phyloP scores from a whole-genome alignment of 2,113 vertebrate genomes.

The Haemorhous mexicanus region DNA sequence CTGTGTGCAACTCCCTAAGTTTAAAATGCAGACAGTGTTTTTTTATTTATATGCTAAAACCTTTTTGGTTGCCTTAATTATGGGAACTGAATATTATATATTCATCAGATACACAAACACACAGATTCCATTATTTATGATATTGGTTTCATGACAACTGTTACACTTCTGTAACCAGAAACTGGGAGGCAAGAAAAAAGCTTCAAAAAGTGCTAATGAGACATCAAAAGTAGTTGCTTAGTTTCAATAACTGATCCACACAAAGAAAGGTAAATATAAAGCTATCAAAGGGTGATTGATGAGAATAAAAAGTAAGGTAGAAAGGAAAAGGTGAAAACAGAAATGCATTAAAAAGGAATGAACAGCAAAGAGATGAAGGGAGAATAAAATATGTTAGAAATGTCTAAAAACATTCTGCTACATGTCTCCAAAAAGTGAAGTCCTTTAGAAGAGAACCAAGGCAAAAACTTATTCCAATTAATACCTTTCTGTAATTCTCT shows the following conservation, averaged over 20 bases:
- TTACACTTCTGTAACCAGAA: slow-evolving; percentile 35
- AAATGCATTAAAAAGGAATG: neutral
- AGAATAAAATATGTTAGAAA: neutral
- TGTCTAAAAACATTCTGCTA: neutral
- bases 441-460: neutral
- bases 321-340: slow-evolving; percentile 1
- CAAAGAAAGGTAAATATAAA: neutral
- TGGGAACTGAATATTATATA: slow-evolving; percentile 20
- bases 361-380: neutral
- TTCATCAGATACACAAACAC: slow-evolving; percentile 15
- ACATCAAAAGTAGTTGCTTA: neutral
- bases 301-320: neutral
- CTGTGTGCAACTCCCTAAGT: slow-evolving; percentile 5
- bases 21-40: slow-evolving; percentile 33
- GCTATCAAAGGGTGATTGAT: neutral
- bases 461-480: neutral
- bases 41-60: slow-evolving; percentile 10
- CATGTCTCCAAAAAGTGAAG: neutral
- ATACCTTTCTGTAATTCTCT: neutral
- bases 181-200: slow-evolving; percentile 23
- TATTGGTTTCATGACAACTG: slow-evolving; percentile 17
- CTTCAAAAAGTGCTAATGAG: slow-evolving; percentile 32
- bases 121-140: neutral
- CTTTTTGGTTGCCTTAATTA: slow-evolving; percentile 52
- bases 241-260: slow-evolving; percentile 11